Conservation (phyloP, 1,140 invertebrate genomes). For the Andricus grossulariae region DNA sequence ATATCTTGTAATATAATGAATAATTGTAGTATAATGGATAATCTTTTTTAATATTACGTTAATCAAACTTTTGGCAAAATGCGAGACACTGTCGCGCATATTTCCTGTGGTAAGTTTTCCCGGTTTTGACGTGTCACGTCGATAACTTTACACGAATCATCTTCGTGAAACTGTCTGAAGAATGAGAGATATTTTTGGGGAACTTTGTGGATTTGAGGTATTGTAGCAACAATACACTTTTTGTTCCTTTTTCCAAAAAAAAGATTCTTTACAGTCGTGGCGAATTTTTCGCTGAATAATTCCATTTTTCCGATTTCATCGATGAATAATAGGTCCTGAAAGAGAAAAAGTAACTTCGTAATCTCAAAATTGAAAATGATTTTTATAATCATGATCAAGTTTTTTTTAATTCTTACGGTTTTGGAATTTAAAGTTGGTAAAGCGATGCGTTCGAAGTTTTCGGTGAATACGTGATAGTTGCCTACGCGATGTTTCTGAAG, state of each 20-base stretch:
- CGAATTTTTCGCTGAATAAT: conserved; percentile 78
- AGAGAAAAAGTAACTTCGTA: conserved; percentile 50
- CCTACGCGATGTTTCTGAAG: conserved; percentile 74
- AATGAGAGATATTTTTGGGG: conserved; percentile 48
- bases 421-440: conserved; percentile 70
- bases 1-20: too few species aligned
- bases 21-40: too few species aligned
- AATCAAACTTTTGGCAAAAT: conserved; percentile 25
- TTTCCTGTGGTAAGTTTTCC: conserved; percentile 50
- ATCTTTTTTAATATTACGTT: conserved; percentile 26
- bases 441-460: conserved; percentile 78
- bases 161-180: conserved; percentile 53
- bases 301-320: conserved; percentile 86
- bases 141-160: conserved; percentile 48
- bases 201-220: conserved; percentile 68
- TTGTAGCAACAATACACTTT: conserved; percentile 76
- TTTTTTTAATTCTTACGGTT: conserved; percentile 48
- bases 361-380: conserved; percentile 7
- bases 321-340: conserved; percentile 73
- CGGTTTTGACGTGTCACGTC: conserved; percentile 54
- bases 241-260: conserved; percentile 54
- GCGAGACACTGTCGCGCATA: conserved; percentile 41
- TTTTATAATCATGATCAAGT: not conserved
- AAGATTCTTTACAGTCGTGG: conserved; percentile 64
- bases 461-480: conserved; percentile 78